Evolutionary conservation across 2,888 invertebrate genomes (phyloP).

Genomic region (Melinopterus prodromus): DNA sequence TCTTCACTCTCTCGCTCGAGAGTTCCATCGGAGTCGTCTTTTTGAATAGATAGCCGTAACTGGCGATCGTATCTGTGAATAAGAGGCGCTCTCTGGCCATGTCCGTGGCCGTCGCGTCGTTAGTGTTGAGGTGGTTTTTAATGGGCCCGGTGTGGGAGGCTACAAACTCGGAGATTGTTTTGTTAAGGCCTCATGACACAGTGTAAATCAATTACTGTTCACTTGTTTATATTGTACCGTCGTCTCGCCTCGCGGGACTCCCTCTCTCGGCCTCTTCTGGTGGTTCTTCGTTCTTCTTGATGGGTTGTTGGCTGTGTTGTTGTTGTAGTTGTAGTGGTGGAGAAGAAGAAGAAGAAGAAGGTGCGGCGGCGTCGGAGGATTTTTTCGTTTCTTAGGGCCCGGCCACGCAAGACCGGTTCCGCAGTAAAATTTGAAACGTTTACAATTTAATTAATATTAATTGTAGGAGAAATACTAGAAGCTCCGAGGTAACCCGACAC

Average conservation of each 20-base stretch:
- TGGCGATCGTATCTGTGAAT: conserved; percentile 36
- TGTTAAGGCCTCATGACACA: conserved; percentile 43
- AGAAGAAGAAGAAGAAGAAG: background rate
- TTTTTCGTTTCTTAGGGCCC: background rate
- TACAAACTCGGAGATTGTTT: conserved; percentile 44
- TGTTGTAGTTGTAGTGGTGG: too few relatives aligned
- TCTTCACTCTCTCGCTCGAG: background rate
- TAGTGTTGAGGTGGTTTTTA: conserved; percentile 39
- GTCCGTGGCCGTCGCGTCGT: conserved; percentile 31
- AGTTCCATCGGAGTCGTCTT: background rate
- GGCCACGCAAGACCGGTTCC: background rate
- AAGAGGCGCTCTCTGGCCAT: conserved; percentile 26
- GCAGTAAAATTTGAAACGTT: background rate
- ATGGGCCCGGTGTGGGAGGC: conserved; percentile 42
- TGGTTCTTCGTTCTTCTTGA: too few relatives aligned
- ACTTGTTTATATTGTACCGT: conserved; percentile 41
- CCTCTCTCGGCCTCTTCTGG: background rate
- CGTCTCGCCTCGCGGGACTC: conserved; percentile 14
- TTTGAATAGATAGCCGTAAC: conserved; percentile 35
- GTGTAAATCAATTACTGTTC: conserved; percentile 44
- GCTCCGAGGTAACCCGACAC: background rate
- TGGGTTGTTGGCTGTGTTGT: too few relatives aligned
- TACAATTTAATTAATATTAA: conserved; percentile 4
- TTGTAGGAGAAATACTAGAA: background rate
- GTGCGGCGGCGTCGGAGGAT: background rate